These are phyloP conservation scores for Conger conger DNA, from an alignment of 2,113 vertebrate genomes.

Conservation along the genomic window DNA sequence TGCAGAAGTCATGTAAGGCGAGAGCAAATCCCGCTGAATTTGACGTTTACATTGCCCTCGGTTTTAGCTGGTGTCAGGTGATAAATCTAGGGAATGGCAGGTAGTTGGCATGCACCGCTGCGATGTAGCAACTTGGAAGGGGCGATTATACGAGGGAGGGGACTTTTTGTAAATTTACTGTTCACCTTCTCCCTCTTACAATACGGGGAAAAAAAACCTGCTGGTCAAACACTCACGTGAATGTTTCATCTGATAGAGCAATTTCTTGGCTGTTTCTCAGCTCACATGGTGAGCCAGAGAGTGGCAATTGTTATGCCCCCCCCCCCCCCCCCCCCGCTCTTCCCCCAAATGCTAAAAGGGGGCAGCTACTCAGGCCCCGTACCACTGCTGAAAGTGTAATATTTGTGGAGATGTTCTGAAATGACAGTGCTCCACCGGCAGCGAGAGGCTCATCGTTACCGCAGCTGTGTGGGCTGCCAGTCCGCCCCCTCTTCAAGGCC, in stretches of 20 bases:
- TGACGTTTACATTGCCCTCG: background rate
- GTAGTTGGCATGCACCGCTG: slow-evolving; percentile 44
- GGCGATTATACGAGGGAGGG: slow-evolving; percentile 3
- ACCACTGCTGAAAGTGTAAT: slow-evolving; percentile 9
- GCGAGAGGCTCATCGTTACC: slow-evolving; percentile 20
- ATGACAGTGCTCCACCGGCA: slow-evolving; percentile 6
- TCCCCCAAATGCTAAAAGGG: too few species aligned
- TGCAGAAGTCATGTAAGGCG: background rate
- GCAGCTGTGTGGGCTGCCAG: background rate
- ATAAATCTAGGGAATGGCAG: slow-evolving; percentile 33
- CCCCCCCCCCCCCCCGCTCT: background rate
- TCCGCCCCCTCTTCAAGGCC: background rate
- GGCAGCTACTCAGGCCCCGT: background rate
- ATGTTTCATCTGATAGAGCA: background rate
- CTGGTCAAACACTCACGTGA: background rate
- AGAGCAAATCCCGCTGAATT: background rate
- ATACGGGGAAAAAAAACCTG: background rate
- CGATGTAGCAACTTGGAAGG: slow-evolving; percentile 30
- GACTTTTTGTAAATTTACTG: background rate
- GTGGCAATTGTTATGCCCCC: background rate
- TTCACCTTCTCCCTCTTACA: too few species aligned
- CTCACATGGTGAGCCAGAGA: background rate
- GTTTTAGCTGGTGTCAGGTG: background rate
- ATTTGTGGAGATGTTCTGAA: slow-evolving; percentile 26
- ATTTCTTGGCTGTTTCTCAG: background rate